Conservation (phyloP, 2,797 vertebrate genomes). For the Sciurus carolinensis region DNA sequence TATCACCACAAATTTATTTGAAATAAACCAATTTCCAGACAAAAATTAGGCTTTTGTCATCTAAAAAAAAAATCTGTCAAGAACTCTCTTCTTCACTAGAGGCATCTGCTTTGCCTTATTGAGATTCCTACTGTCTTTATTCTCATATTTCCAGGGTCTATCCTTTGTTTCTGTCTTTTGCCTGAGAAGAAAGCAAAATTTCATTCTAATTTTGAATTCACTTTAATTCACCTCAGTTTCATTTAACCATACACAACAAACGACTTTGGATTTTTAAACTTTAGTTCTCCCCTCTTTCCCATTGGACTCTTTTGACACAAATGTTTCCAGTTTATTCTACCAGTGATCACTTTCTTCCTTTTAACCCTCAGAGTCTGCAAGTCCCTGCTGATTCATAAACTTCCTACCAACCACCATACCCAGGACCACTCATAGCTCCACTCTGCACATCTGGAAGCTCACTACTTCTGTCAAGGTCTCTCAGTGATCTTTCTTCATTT, state of each 20-base stretch:
- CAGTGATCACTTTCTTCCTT: background rate
- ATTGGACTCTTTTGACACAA: background rate
- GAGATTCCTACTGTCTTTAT: constrained; percentile 12
- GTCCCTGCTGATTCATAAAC: background rate
- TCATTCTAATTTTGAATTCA: constrained; percentile 52
- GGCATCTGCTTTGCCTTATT: background rate
- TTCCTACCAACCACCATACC: background rate
- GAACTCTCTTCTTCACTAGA: background rate
- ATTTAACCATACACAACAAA: constrained; percentile 22
- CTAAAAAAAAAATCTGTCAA: constrained; percentile 54
- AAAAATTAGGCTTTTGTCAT: constrained; percentile 46
- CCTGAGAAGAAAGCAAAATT: constrained; percentile 35
- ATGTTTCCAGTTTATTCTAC: background rate
- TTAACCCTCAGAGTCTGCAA: background rate
- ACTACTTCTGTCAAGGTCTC: background rate
- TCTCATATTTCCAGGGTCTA: background rate
- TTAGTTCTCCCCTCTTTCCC: no score
- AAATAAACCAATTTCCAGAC: constrained; percentile 72
- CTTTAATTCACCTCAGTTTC: constrained; percentile 47
- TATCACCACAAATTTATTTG: constrained; percentile 58
- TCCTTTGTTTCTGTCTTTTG: constrained; percentile 28
- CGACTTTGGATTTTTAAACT: background rate
- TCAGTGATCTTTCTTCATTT: background rate
- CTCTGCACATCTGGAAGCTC: background rate
- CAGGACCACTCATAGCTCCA: background rate